Evolutionary conservation across 2,888 invertebrate species (phyloP), one percentile per base, ranked within the genome.

Genomic region (Phania funesta): DNA sequence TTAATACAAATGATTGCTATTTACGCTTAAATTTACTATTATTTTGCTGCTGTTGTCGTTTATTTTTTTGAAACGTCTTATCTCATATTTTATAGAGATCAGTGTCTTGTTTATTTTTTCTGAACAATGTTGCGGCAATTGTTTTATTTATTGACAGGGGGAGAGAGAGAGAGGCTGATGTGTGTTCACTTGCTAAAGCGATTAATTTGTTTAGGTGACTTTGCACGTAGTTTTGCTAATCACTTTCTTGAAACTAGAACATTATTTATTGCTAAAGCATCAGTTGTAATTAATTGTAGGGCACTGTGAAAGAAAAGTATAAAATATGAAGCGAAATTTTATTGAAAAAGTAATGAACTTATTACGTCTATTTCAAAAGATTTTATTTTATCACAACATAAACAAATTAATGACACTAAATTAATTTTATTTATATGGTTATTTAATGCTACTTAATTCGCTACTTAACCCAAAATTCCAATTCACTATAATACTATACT

Each of bases 1-100:
- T 81, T 81, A 73, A 81, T 68, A 68, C 77, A 74, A 82, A 78
- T 74, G 77, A 74, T 68, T 73, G 46, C 9, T 71, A 48, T 80
- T 70, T 75, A 58, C 32, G 46, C 32, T 75, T 44, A 22, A 65
- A 50, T 68, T 44, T 32, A 13, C 46, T 26, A 38, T 50, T 11
- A 18, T 32, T 29, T 46, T 18, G 46, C 48, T n/a, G 35, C 7
- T 35, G 41, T 44, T 44, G 2, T 68, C 29, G 41, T 60, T 44
- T 54, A 6, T 75, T 75, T 22, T 48, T 73, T 50, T 71, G 9
- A 16, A 20, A 56, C 41, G 50, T 52, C 70, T 71, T 48, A 64
- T 71, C 44, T 78, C 71, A 71, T 41, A 11, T 48, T 58, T 58
- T 60, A 60, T 24, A 46, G 29, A n/a, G 29, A 29, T 32, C 29